Conservation (phyloP, 1,140 invertebrate genomes). For the Micrasema minimum region DNA sequence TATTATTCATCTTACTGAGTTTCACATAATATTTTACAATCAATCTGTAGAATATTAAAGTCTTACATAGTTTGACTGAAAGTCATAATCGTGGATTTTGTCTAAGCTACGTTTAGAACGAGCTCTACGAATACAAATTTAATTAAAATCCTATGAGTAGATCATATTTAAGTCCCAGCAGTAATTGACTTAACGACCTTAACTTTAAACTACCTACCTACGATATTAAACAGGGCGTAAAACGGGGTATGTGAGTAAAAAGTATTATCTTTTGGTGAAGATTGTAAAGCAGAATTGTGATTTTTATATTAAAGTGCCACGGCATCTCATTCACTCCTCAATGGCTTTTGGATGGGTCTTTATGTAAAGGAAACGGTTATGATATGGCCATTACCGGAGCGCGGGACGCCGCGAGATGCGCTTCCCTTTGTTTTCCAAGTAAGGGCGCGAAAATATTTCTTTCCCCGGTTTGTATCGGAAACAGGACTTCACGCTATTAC, state of each 20-base stretch:
- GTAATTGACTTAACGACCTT: too few relatives aligned
- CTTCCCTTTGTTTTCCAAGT: constrained; percentile 44
- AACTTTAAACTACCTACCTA: too few relatives aligned
- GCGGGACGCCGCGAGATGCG: constrained; percentile 35
- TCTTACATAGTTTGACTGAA: too few relatives aligned
- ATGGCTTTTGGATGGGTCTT: constrained; percentile 32
- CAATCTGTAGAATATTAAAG: too few relatives aligned
- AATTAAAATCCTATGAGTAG: too few relatives aligned
- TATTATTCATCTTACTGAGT: too few relatives aligned
- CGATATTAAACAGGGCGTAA: neutral
- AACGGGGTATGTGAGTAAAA: neutral
- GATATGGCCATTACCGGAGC: constrained; percentile 45
- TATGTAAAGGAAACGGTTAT: constrained; percentile 53
- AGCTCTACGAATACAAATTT: too few relatives aligned
- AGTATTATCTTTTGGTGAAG: neutral
- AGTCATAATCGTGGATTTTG: too few relatives aligned
- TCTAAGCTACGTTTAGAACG: too few relatives aligned
- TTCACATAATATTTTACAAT: too few relatives aligned
- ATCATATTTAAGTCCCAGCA: too few relatives aligned
- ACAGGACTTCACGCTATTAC: constrained; percentile 44
- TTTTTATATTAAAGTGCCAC: constrained; percentile 29
- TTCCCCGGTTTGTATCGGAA: constrained; percentile 41
- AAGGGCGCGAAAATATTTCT: constrained; percentile 31
- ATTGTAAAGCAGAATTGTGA: neutral
- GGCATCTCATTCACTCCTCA: constrained; percentile 8